Evolutionary conservation across 2,888 invertebrate genomes (phyloP).

Genomic region (Polydrusus cervinus): DNA sequence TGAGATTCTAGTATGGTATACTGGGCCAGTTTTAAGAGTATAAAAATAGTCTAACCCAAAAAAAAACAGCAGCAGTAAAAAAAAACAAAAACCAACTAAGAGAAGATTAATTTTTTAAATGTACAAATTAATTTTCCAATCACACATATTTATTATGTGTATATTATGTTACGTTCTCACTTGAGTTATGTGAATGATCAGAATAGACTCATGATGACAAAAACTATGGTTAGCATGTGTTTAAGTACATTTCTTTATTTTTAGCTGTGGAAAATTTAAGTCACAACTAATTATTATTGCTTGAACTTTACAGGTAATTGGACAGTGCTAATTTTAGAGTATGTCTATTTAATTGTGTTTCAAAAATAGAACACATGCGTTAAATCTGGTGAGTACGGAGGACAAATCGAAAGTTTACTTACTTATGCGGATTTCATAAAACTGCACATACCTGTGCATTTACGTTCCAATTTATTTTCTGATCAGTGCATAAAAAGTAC

Average conservation of each 20-base stretch:
- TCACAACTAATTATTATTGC: slow-evolving; percentile 18
- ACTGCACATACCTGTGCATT: no score
- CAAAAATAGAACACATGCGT: background rate
- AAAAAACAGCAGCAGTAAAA: no score
- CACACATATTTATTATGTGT: no score
- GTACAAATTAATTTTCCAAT: background rate
- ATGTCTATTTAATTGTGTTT: slow-evolving; percentile 19
- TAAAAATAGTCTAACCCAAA: no score
- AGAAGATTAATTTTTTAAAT: background rate
- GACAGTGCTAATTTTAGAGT: slow-evolving; percentile 21
- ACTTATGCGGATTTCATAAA: no score
- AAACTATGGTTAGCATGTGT: background rate
- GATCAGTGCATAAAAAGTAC: no score
- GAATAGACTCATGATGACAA: background rate
- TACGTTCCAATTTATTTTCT: no score
- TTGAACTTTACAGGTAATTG: slow-evolving; percentile 32
- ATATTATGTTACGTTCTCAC: background rate
- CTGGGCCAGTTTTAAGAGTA: no score
- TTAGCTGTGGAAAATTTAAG: slow-evolving; percentile 16
- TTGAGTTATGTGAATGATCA: background rate
- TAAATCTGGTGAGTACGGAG: background rate
- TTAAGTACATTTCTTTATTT: background rate
- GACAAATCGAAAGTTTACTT: background rate
- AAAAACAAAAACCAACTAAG: no score
- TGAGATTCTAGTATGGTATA: no score